A percentile compares a stretch with the other conserved stretches of the same genome.
These are phyloP conservation scores for Agapornis roseicollis DNA, from an alignment of 2,113 vertebrate genomes.

Conservation along the genomic window DNA sequence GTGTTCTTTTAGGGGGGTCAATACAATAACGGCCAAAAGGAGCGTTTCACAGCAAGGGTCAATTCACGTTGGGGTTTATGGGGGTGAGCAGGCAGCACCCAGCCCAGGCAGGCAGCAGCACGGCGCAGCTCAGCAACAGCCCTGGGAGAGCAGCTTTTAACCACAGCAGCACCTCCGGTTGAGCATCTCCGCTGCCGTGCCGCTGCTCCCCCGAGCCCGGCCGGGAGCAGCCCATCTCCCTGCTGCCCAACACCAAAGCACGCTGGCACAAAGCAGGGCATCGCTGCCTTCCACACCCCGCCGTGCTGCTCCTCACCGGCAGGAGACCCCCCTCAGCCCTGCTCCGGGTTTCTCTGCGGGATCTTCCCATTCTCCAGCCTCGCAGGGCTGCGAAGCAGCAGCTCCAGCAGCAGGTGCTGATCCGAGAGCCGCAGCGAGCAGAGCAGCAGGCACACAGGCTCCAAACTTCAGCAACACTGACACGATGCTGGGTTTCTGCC, in stretches of 20 bases:
- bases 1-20: not conserved
- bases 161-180: rapidly evolving
- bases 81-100: not conserved
- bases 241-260: not conserved
- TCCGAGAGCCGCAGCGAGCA: rapidly evolving
- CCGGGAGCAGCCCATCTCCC: not conserved
- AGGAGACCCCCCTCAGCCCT: not conserved
- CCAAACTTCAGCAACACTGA: not conserved
- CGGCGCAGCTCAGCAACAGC: not conserved
- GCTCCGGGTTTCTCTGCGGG: not conserved
- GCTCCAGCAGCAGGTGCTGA: not conserved
- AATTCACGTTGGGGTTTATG: not conserved
- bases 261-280: not conserved
- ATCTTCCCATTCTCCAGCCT: not conserved
- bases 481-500: rapidly evolving
- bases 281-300: rapidly evolving
- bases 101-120: not conserved
- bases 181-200: not conserved
- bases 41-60: not conserved
- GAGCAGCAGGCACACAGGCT: not conserved
- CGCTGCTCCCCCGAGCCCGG: not conserved
- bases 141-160: not conserved
- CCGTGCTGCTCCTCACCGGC: not conserved
- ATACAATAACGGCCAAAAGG: not conserved
- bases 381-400: not conserved